These are phyloP conservation scores for Salvelinus fontinalis DNA, from an alignment of 2,113 vertebrate genomes.

Conservation along the genomic window DNA sequence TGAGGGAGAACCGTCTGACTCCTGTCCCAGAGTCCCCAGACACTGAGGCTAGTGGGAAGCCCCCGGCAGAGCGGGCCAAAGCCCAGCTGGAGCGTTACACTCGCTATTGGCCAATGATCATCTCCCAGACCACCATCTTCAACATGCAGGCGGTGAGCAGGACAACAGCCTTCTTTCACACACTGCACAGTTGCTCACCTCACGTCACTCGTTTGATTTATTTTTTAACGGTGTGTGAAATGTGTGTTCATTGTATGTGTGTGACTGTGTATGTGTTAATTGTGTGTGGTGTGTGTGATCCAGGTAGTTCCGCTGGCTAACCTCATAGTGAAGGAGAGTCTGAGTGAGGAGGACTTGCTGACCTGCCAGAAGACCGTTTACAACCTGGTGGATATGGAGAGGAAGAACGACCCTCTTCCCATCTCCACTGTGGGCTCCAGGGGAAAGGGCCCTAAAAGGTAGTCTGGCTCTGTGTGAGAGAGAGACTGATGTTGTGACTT, in stretches of 20 bases:
- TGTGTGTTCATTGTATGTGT: no score
- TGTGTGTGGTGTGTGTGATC: not conserved
- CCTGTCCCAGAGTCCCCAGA: constrained; percentile 86
- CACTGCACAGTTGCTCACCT: not conserved
- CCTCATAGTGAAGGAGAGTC: constrained; percentile 92
- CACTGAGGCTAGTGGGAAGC: constrained; percentile 80
- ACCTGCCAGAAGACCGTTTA: constrained; percentile 98
- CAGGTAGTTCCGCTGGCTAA: constrained; percentile 97
- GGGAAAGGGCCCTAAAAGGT: constrained; percentile 97
- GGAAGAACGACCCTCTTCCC: constrained; percentile 96
- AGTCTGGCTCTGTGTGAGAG: not conserved
- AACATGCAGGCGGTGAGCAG: constrained; percentile 97
- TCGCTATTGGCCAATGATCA: constrained; percentile 99
- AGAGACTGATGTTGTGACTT: no score
- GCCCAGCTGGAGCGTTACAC: constrained; percentile 94
- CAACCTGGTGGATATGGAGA: constrained; percentile 98
- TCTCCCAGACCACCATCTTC: constrained; percentile 98
- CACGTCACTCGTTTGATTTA: no score
- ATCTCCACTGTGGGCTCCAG: constrained; percentile 97
- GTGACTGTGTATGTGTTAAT: not conserved
- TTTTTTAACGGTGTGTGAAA: not conserved
- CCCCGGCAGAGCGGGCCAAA: constrained; percentile 89
- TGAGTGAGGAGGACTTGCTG: constrained; percentile 94
- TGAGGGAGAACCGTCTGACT: constrained; percentile 96
- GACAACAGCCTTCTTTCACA: not conserved